Evolutionary conservation across 2,797 vertebrate species (phyloP).

Genomic region (Anniella stebbinsi): DNA sequence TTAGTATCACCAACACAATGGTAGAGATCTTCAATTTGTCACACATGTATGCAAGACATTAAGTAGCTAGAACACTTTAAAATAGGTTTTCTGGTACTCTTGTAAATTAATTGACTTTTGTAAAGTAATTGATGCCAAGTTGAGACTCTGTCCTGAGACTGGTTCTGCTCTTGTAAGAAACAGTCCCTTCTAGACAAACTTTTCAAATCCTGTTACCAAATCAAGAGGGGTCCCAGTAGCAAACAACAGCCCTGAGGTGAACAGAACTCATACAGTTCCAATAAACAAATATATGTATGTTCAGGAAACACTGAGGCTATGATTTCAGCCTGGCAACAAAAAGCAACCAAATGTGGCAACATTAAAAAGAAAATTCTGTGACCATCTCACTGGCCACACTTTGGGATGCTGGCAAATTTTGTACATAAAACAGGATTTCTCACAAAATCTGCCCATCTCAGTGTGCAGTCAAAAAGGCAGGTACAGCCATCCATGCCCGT

Average conservation of each 20-base stretch:
- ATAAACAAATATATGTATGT: constrained; percentile 4
- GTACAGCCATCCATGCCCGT: not conserved
- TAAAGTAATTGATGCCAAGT: not conserved
- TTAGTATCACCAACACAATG: not conserved
- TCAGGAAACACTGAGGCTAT: constrained; percentile 1
- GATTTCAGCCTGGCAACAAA: not conserved
- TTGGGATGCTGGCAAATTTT: constrained; percentile 10
- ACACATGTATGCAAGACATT: not conserved
- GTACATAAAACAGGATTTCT: not conserved
- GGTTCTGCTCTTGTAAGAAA: not conserved
- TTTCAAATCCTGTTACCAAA: not conserved
- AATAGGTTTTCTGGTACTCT: constrained; percentile 19
- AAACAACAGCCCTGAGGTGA: not conserved
- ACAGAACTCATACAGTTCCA: not conserved
- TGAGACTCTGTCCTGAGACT: not conserved
- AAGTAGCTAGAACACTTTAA: not conserved
- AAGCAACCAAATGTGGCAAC: not conserved
- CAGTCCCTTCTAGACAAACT: not conserved
- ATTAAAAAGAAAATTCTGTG: not conserved
- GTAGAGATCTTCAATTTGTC: not conserved
- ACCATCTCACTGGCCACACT: fast-evolving
- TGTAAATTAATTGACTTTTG: constrained; percentile 11
- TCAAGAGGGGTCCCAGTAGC: not conserved
- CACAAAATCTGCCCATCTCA: constrained; percentile 19
- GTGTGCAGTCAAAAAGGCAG: constrained; percentile 42